Evolutionary conservation across 2,888 invertebrate species (phyloP).

Genomic region (Andrena flavipes): DNA sequence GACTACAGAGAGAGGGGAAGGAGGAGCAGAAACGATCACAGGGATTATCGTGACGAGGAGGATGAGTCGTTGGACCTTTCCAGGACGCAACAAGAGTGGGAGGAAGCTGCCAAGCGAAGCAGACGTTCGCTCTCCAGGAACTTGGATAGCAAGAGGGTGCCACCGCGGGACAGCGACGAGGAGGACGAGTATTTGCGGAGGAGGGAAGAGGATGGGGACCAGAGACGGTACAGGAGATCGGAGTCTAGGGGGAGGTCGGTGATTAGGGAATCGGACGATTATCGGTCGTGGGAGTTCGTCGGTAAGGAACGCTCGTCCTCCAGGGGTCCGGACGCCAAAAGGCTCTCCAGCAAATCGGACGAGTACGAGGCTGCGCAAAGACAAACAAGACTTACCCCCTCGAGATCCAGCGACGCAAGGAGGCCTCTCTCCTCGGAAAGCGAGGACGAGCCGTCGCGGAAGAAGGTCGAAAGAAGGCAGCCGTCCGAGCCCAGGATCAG

Average conservation of each 20-base stretch:
- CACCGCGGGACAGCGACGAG: conserved; percentile 46
- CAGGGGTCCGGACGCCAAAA: conserved; percentile 66
- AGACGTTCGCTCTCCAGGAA: conserved; percentile 70
- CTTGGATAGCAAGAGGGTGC: conserved; percentile 45
- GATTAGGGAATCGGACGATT: conserved; percentile 69
- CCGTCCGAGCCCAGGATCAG: conserved; percentile 74
- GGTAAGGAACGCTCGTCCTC: conserved; percentile 72
- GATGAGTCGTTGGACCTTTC: conserved; percentile 48
- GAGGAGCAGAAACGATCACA: conserved; percentile 68
- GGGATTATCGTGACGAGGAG: conserved; percentile 63
- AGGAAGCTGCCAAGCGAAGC: conserved; percentile 57
- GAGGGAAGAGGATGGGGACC: conserved; percentile 50
- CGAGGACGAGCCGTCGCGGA: conserved; percentile 73
- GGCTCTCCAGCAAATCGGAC: conserved; percentile 57
- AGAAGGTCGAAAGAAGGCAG: conserved; percentile 46
- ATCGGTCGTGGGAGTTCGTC: conserved; percentile 72
- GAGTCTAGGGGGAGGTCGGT: conserved; percentile 67
- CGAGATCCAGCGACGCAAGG: conserved; percentile 68
- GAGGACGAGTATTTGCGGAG: conserved; percentile 54
- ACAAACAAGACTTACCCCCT: conserved; percentile 65
- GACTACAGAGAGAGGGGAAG: conserved; percentile 53
- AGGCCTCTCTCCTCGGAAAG: conserved; percentile 77
- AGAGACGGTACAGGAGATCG: conserved; percentile 46
- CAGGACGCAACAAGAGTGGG: conserved; percentile 55
- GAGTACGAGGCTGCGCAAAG: conserved; percentile 67